phyloP scores from a whole-genome alignment of 2,888 invertebrate genomes.

The Cinara cedri region DNA sequence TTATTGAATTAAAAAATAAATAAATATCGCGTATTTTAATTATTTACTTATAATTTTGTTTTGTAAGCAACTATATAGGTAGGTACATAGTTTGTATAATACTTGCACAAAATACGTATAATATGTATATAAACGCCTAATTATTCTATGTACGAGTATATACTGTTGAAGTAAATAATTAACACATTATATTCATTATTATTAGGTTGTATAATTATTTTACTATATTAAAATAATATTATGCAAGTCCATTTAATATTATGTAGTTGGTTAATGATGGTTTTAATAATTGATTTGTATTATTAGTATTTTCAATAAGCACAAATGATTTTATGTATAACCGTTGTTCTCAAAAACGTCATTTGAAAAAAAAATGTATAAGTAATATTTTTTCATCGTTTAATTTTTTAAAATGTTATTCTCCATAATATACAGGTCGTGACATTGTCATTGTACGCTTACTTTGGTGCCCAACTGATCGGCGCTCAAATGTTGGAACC shows the following conservation, averaged over 20 bases:
- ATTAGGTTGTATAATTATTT: no score
- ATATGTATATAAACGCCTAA: background rate
- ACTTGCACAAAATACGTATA: background rate
- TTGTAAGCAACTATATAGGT: no score
- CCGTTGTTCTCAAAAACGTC: no score
- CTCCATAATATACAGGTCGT: constrained; percentile 75
- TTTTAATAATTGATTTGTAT: background rate
- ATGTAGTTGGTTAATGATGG: background rate
- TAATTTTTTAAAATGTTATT: background rate
- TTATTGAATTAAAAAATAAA: no score
- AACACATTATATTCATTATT: background rate
- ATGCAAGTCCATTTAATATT: background rate
- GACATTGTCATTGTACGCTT: constrained; percentile 87
- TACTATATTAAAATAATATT: no score
- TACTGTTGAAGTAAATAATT: constrained; percentile 13
- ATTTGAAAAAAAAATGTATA: no score
- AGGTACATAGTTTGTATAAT: no score
- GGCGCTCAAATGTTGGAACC: constrained; percentile 65
- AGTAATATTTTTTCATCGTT: no score
- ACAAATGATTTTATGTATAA: background rate
- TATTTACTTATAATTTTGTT: no score
- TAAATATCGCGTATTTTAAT: no score
- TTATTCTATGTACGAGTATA: constrained; percentile 12
- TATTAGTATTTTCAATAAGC: background rate
- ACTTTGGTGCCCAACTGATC: constrained; percentile 86